Percentiles rank a stretch among this genome's conserved stretches.
These are phyloP conservation scores for Cosmia pyralina DNA, from an alignment of 2,888 invertebrate species.

Conservation along the genomic window DNA sequence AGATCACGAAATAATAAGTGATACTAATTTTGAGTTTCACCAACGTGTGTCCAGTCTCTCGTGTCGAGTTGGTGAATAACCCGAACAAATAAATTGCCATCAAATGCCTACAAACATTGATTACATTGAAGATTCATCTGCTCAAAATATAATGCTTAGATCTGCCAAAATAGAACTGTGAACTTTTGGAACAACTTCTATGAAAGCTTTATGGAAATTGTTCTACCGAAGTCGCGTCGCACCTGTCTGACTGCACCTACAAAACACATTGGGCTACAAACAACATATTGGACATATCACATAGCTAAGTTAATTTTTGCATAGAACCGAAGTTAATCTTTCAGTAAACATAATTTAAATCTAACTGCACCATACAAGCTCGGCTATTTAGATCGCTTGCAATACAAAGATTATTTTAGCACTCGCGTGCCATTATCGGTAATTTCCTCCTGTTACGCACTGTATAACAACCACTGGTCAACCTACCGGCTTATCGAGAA, in stretches of 20 bases:
- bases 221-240: not conserved
- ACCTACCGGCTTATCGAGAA: slow-evolving; percentile 31
- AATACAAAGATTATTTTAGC: slow-evolving; percentile 56
- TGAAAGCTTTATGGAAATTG: not conserved
- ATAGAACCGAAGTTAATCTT: slow-evolving; percentile 20
- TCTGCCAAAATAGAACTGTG: not conserved
- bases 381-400: slow-evolving; percentile 52
- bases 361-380: slow-evolving; percentile 60
- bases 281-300: not conserved
- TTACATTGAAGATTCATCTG: not conserved
- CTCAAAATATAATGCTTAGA: not conserved
- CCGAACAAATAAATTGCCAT: not conserved
- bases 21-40: too few species aligned
- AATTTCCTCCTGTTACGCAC: slow-evolving; percentile 58
- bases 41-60: too few species aligned
- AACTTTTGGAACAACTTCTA: not conserved
- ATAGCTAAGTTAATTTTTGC: not conserved
- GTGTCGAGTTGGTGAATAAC: too few species aligned
- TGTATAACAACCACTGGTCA: slow-evolving; percentile 41
- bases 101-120: not conserved
- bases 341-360: slow-evolving; percentile 38
- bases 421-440: slow-evolving; percentile 44
- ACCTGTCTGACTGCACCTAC: not conserved
- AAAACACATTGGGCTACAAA: not conserved
- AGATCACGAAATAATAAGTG: too few species aligned